Conservation (phyloP, 2,888 invertebrate species). For the Tipula vernalis region DNA sequence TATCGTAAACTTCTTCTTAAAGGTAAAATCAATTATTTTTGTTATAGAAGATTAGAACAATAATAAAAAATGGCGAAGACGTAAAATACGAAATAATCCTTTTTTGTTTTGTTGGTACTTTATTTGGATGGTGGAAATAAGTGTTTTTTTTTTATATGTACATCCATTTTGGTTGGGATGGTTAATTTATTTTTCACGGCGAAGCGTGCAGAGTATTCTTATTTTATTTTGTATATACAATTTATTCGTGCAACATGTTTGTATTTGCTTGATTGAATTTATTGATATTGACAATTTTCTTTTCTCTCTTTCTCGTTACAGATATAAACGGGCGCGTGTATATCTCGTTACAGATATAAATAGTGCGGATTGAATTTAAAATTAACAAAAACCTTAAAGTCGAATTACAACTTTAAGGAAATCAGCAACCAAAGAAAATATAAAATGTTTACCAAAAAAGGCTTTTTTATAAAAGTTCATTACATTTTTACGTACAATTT, state of each 20-base stretch:
- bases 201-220: background rate
- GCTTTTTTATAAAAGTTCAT: background rate
- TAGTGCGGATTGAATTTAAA: background rate
- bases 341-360: background rate
- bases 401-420: background rate
- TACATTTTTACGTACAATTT: conserved; percentile 5
- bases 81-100: background rate
- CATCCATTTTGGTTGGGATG: background rate
- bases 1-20: background rate
- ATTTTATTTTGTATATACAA: background rate
- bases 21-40: background rate
- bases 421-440: background rate
- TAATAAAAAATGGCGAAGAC: no score
- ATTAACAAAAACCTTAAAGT: background rate
- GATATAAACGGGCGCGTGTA: background rate
- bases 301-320: background rate
- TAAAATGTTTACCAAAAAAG: background rate
- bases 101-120: background rate
- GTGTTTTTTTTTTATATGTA: background rate
- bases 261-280: background rate
- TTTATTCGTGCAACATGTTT: background rate
- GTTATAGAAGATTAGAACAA: no score
- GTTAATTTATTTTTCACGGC: background rate
- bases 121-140: background rate
- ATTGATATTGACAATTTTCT: background rate